These are phyloP conservation scores for Cyanoderma ruficeps DNA, from an alignment of 2,113 vertebrate species.

Conservation along the genomic window DNA sequence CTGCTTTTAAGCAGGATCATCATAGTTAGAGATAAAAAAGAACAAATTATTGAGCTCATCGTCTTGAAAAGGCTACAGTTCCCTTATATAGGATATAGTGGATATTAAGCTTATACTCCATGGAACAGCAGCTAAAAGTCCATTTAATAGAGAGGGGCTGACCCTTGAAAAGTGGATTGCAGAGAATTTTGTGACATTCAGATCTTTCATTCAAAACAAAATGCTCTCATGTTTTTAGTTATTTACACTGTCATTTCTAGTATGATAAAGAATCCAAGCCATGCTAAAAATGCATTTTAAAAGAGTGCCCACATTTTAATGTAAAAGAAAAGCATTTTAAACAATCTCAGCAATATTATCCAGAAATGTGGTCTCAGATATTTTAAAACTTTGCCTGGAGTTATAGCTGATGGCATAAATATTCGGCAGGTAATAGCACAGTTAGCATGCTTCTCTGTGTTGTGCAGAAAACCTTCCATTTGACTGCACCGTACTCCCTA, in stretches of 20 bases:
- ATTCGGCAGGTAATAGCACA: not conserved
- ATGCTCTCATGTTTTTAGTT: not conserved
- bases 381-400: not conserved
- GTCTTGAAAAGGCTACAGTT: not conserved
- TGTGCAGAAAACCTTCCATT: not conserved
- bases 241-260: not conserved
- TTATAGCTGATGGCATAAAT: not conserved
- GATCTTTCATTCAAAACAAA: not conserved
- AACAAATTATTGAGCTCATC: not conserved
- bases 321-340: not conserved
- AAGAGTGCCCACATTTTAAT: not conserved
- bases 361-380: not conserved
- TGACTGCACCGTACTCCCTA: not conserved
- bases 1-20: slow-evolving; percentile 33
- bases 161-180: not conserved
- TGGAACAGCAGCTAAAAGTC: not conserved
- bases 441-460: not conserved
- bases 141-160: not conserved
- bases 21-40: not conserved
- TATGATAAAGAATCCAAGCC: not conserved
- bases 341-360: not conserved
- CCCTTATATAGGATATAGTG: not conserved
- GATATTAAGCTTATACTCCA: not conserved
- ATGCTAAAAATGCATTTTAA: not conserved
- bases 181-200: not conserved